These are phyloP conservation scores for Microctonus aethiopoides DNA, from an alignment of 2,888 invertebrate genomes.

Conservation along the genomic window DNA sequence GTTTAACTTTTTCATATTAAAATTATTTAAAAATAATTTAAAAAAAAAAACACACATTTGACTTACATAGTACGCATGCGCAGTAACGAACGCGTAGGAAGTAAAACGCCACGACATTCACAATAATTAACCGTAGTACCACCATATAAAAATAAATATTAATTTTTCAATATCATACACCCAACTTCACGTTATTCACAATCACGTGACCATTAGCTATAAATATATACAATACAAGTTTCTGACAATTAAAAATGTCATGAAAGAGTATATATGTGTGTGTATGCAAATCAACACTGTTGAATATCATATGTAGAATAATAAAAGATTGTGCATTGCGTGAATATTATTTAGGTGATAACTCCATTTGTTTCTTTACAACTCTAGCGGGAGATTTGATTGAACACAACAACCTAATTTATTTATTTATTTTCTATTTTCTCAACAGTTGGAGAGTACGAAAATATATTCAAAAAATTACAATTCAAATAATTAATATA, in stretches of 20 bases:
- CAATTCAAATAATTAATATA: not conserved
- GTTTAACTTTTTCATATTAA: too few relatives aligned
- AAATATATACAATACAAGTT: not conserved
- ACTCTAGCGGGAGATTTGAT: slow-evolving; percentile 10
- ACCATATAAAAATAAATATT: not conserved
- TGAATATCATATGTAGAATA: not conserved
- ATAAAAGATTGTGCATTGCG: not conserved
- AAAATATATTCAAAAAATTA: not conserved
- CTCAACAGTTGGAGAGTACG: not conserved
- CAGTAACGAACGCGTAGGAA: not conserved
- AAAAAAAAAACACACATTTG: too few relatives aligned
- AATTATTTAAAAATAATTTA: too few relatives aligned
- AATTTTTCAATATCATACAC: not conserved
- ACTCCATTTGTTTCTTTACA: not conserved
- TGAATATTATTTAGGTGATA: not conserved
- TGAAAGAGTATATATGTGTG: not conserved
- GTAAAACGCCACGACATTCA: slow-evolving; percentile 24
- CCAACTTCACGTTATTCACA: not conserved
- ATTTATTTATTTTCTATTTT: not conserved
- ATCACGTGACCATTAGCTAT: not conserved
- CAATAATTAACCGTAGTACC: not conserved
- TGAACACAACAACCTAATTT: not conserved
- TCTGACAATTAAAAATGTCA: not conserved
- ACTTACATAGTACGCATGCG: not conserved
- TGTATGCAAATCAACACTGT: not conserved